phyloP scores from a whole-genome alignment of 2,888 invertebrate genomes.

The Caenorhabditis sinica region DNA sequence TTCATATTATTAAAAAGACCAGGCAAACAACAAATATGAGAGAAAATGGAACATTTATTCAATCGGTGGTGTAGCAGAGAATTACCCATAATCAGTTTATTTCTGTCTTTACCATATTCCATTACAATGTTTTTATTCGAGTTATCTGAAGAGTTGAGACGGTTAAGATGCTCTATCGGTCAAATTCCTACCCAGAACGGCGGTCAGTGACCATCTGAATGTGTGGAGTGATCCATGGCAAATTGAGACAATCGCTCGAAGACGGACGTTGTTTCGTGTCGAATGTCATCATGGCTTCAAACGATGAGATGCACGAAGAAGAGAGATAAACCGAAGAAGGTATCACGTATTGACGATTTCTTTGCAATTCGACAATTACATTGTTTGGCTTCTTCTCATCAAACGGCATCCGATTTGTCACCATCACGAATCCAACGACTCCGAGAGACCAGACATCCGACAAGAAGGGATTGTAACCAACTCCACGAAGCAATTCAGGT shows the following conservation, averaged over 20 bases:
- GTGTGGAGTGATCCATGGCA: slow-evolving; percentile 60
- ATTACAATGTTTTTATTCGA: slow-evolving; percentile 28
- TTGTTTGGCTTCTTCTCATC: slow-evolving; percentile 84
- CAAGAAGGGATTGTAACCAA: slow-evolving; percentile 85
- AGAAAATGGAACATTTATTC: slow-evolving; percentile 25
- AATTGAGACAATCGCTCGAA: slow-evolving; percentile 34
- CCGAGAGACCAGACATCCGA: slow-evolving; percentile 85
- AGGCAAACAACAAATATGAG: not conserved
- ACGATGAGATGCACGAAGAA: slow-evolving; percentile 49
- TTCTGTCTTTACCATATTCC: slow-evolving; percentile 9
- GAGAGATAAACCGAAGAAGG: slow-evolving; percentile 54
- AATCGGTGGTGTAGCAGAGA: slow-evolving; percentile 18
- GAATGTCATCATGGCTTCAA: slow-evolving; percentile 72
- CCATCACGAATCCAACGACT: slow-evolving; percentile 85
- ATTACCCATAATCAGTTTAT: slow-evolving; percentile 37
- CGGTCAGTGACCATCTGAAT: slow-evolving; percentile 13
- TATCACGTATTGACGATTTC: slow-evolving; percentile 64
- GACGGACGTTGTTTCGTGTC: slow-evolving; percentile 53
- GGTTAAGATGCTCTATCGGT: not conserved
- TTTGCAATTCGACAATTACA: slow-evolving; percentile 76
- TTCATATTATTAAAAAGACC: too few species aligned
- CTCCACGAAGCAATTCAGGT: slow-evolving; percentile 84
- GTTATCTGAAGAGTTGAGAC: slow-evolving; percentile 25
- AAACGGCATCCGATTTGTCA: slow-evolving; percentile 85
- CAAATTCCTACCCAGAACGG: slow-evolving; percentile 27